Conservation (phyloP, 2,888 invertebrate species). For the Callosobruchus maculatus region DNA sequence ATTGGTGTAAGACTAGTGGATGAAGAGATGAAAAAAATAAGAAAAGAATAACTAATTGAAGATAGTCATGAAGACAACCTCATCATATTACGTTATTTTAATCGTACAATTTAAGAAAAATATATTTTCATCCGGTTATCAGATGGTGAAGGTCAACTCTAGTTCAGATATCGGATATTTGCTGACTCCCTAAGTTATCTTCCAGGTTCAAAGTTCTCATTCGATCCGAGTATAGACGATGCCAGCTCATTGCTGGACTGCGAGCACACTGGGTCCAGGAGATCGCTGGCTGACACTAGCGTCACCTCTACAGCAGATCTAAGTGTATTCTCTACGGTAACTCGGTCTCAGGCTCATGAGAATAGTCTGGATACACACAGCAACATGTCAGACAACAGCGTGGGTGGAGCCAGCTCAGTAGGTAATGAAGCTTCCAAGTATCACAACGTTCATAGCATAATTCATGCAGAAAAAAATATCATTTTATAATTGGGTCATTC, state of each 20-base stretch:
- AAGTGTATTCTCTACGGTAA: slow-evolving; percentile 72
- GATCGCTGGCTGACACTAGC: slow-evolving; percentile 78
- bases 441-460: too few relatives aligned
- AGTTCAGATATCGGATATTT: too few relatives aligned
- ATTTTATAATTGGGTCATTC: too few relatives aligned
- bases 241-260: slow-evolving; percentile 62
- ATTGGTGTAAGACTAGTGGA: too few relatives aligned
- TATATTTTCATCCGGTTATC: too few relatives aligned
- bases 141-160: too few relatives aligned
- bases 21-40: too few relatives aligned
- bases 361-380: slow-evolving; percentile 74
- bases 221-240: slow-evolving; percentile 64
- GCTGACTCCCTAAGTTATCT: slow-evolving; percentile 7
- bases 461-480: too few relatives aligned
- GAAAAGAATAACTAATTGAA: too few relatives aligned
- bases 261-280: slow-evolving; percentile 64
- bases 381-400: slow-evolving; percentile 70
- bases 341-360: slow-evolving; percentile 68
- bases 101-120: too few relatives aligned
- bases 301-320: slow-evolving; percentile 81
- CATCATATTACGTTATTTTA: too few relatives aligned
- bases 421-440: neutral
- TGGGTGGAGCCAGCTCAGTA: slow-evolving; percentile 52
- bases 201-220: slow-evolving; percentile 62
- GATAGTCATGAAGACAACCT: too few relatives aligned